Conservation (phyloP, 2,797 vertebrate genomes). For the Karalla daura region DNA sequence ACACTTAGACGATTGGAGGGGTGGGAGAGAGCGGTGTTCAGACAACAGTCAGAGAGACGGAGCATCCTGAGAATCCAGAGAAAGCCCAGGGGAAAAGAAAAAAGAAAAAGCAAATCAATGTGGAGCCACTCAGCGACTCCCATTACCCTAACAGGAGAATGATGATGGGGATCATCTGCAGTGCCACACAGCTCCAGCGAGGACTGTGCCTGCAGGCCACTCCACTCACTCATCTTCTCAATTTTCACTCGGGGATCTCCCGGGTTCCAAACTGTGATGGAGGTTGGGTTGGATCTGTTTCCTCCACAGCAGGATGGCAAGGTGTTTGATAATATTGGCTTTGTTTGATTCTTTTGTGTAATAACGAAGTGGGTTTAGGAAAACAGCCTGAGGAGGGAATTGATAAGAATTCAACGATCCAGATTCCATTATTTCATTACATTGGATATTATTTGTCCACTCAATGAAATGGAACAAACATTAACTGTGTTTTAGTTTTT, state of each 20-base stretch:
- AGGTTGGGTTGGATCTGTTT: conserved; percentile 19
- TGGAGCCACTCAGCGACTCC: conserved; percentile 48
- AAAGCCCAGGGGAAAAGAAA: too few relatives aligned
- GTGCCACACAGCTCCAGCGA: conserved; percentile 38
- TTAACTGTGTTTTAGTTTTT: too few relatives aligned
- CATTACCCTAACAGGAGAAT: conserved; percentile 70
- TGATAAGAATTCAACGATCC: background rate
- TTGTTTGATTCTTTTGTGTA: background rate
- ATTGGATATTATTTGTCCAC: too few relatives aligned
- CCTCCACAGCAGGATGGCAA: background rate
- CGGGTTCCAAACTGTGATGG: background rate
- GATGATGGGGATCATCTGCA: conserved; percentile 65
- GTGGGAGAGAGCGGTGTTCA: conserved; percentile 24
- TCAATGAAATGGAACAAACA: too few relatives aligned
- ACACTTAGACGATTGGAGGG: conserved; percentile 22
- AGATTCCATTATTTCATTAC: background rate
- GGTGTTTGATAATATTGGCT: conserved; percentile 5
- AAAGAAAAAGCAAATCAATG: conserved; percentile 67
- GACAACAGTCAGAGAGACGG: conserved; percentile 26
- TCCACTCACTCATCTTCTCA: conserved; percentile 41
- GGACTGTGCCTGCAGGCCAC: conserved; percentile 35
- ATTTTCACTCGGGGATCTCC: conserved; percentile 54
- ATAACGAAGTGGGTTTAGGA: background rate
- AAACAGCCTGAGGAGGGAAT: background rate
- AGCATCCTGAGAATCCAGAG: conserved; percentile 37